A percentile compares a stretch with the other conserved stretches of the same genome.
Conservation (phyloP, 2,888 invertebrate species). For the Standfussiana lucernea region DNA sequence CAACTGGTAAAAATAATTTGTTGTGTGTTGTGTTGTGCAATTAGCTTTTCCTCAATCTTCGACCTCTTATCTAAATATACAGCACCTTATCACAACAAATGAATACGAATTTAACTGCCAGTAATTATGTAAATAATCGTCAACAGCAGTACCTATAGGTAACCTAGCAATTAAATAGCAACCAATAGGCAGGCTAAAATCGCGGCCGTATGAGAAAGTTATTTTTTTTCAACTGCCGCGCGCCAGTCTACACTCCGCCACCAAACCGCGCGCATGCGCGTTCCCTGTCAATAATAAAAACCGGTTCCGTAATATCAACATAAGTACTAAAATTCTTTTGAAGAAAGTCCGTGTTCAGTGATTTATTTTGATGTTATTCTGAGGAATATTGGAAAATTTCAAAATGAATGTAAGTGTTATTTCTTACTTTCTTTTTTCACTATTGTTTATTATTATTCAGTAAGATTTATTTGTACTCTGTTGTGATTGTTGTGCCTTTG, state of each 20-base stretch:
- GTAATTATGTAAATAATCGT: slow-evolving; percentile 40
- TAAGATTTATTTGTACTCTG: slow-evolving; percentile 38
- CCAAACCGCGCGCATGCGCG: slow-evolving; percentile 59
- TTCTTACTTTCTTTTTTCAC: slow-evolving; percentile 52
- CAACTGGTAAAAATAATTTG: background rate
- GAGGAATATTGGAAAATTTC: slow-evolving; percentile 62
- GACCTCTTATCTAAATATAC: slow-evolving; percentile 11
- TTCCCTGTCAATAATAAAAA: slow-evolving; percentile 39
- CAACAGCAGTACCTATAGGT: slow-evolving; percentile 41
- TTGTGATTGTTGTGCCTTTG: slow-evolving; percentile 42
- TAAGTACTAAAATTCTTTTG: slow-evolving; percentile 62
- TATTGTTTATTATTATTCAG: slow-evolving; percentile 45
- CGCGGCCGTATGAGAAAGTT: slow-evolving; percentile 79
- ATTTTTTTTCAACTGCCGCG: slow-evolving; percentile 66
- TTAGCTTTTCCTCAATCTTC: background rate
- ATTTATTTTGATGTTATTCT: slow-evolving; percentile 62
- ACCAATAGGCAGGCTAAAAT: slow-evolving; percentile 67
- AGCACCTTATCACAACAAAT: slow-evolving; percentile 37
- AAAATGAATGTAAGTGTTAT: slow-evolving; percentile 67
- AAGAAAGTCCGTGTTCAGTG: slow-evolving; percentile 69
- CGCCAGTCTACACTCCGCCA: slow-evolving; percentile 72
- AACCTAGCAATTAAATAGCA: slow-evolving; percentile 41
- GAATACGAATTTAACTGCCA: slow-evolving; percentile 45
- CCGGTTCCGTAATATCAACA: slow-evolving; percentile 64
- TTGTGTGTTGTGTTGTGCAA: background rate